Evolutionary conservation across 2,113 vertebrate species (phyloP).

Genomic region (Dipodomys merriami): DNA sequence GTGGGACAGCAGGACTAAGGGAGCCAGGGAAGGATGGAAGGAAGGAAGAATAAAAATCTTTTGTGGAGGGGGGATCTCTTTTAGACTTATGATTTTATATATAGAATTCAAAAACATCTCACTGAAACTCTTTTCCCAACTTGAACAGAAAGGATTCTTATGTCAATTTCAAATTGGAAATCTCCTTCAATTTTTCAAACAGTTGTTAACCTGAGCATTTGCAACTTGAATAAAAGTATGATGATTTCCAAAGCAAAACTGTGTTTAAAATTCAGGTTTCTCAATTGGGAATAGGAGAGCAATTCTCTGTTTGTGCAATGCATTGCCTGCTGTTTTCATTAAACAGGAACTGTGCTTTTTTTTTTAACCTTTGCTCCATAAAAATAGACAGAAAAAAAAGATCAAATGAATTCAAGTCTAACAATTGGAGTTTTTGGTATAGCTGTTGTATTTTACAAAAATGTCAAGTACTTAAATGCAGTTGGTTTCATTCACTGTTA

Average conservation of each 20-base stretch:
- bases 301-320: slow-evolving; percentile 74
- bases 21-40: fast-evolving
- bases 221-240: slow-evolving; percentile 77
- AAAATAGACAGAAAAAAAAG: slow-evolving; percentile 66
- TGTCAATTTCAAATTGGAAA: slow-evolving; percentile 75
- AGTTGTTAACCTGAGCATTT: slow-evolving; percentile 76
- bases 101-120: slow-evolving; percentile 37
- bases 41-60: not conserved
- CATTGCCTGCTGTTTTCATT: slow-evolving; percentile 77
- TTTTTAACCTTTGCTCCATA: slow-evolving; percentile 63
- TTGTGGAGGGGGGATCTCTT: not conserved
- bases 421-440: slow-evolving; percentile 68
- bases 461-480: slow-evolving; percentile 75
- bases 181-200: slow-evolving; percentile 71
- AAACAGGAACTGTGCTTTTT: slow-evolving; percentile 74
- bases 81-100: not conserved
- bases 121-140: slow-evolving; percentile 62
- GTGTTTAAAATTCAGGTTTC: slow-evolving; percentile 69
- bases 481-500: slow-evolving; percentile 69
- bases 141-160: slow-evolving; percentile 65
- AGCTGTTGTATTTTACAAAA: slow-evolving; percentile 67
- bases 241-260: slow-evolving; percentile 65
- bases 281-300: slow-evolving; percentile 74
- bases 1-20: fast-evolving
- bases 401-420: slow-evolving; percentile 65